Percentiles rank a stretch among this genome's conserved stretches.
phyloP scores from a whole-genome alignment of 2,797 vertebrate genomes.

The Odontamblyopus lacepedii region DNA sequence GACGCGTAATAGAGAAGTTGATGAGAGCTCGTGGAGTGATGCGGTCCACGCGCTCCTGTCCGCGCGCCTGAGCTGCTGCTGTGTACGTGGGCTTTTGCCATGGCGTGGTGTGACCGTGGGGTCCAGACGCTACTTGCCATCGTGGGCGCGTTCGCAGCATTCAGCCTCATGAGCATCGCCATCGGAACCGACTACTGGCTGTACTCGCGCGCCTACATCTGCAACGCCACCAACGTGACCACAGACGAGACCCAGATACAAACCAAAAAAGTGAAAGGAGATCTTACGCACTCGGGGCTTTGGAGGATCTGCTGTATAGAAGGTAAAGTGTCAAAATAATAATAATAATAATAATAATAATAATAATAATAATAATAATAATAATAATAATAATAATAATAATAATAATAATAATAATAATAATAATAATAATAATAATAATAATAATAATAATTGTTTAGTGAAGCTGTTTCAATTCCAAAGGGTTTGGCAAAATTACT shows the following conservation, averaged over 20 bases:
- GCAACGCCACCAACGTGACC: slow-evolving; percentile 89
- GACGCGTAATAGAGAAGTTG: slow-evolving; percentile 2
- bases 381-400: no score
- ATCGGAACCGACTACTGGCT: slow-evolving; percentile 98
- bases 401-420: no score
- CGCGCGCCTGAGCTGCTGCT: slow-evolving; percentile 40
- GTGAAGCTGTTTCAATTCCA: neutral
- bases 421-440: no score
- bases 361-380: no score
- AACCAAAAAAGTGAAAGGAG: slow-evolving; percentile 82
- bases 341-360: no score
- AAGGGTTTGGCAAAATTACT: neutral
- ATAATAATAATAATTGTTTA: no score
- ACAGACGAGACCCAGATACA: slow-evolving; percentile 82
- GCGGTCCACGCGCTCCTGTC: slow-evolving; percentile 39
- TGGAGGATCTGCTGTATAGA: slow-evolving; percentile 95
- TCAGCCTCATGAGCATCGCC: slow-evolving; percentile 95
- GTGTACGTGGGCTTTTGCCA: slow-evolving; percentile 75
- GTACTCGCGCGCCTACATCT: slow-evolving; percentile 92
- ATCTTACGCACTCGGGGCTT: slow-evolving; percentile 92
- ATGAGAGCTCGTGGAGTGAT: slow-evolving; percentile 12
- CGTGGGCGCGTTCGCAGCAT: slow-evolving; percentile 90
- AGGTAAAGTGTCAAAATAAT: slow-evolving; percentile 71
- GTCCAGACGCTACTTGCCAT: slow-evolving; percentile 90
- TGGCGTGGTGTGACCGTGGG: slow-evolving; percentile 94